phyloP scores from a whole-genome alignment of 2,797 vertebrate genomes.

The Leptoclinus maculatus region DNA sequence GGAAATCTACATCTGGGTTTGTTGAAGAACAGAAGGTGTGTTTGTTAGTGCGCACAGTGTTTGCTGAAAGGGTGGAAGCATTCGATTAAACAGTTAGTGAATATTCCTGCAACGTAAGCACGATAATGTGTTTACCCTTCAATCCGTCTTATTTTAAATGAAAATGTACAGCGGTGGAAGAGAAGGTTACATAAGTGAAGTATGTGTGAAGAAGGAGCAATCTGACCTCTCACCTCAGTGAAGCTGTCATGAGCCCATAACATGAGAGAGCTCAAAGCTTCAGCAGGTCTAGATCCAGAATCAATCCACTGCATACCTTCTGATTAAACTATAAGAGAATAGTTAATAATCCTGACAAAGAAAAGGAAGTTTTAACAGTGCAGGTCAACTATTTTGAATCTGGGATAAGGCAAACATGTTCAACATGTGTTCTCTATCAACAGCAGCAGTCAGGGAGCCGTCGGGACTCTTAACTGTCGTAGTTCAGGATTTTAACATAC shows the following conservation, averaged over 20 bases:
- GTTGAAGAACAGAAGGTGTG: slow-evolving; percentile 20
- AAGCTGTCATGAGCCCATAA: neutral
- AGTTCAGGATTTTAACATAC: neutral
- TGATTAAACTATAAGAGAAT: slow-evolving; percentile 11
- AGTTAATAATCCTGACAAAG: neutral
- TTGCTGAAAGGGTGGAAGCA: slow-evolving; percentile 58
- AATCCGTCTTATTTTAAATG: slow-evolving; percentile 23
- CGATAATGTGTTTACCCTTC: slow-evolving; percentile 38
- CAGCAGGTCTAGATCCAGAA: neutral
- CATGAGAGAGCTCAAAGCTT: slow-evolving; percentile 11
- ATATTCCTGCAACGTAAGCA: slow-evolving; percentile 21
- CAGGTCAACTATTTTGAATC: neutral
- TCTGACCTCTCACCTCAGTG: slow-evolving; percentile 1
- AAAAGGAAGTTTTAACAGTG: neutral
- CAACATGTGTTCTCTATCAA: neutral
- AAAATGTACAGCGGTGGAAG: slow-evolving; percentile 47
- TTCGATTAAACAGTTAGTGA: slow-evolving; percentile 50
- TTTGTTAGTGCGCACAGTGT: slow-evolving; percentile 32
- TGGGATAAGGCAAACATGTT: neutral
- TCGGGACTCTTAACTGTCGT: neutral
- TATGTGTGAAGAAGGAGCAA: neutral
- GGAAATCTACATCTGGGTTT: slow-evolving; percentile 40
- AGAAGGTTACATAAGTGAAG: slow-evolving; percentile 9
- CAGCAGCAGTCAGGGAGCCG: neutral
- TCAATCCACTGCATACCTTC: neutral